Conservation (phyloP, 2,113 vertebrate genomes). For the Orientallactaga bullata region DNA sequence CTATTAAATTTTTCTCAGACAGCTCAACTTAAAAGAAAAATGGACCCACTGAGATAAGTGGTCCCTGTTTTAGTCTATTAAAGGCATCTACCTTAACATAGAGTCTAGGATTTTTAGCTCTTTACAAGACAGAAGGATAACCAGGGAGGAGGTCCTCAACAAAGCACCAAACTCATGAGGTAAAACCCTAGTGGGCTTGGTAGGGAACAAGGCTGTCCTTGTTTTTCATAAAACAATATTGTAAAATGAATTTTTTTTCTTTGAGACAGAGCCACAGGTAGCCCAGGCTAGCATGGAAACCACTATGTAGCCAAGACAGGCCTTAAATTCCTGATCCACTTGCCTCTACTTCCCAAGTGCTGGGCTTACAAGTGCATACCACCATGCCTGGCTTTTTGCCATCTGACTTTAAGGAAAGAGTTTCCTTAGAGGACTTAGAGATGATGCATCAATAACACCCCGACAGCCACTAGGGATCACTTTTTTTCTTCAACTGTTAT, state of each 20-base stretch:
- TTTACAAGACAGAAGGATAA: conserved; percentile 1
- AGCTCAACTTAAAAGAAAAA: conserved; percentile 59
- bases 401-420: neutral
- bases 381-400: neutral
- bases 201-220: conserved; percentile 16
- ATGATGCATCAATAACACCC: conserved; percentile 44
- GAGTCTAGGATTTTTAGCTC: conserved; percentile 18
- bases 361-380: neutral
- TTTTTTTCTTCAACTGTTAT: conserved; percentile 46
- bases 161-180: conserved; percentile 46
- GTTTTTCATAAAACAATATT: conserved; percentile 44
- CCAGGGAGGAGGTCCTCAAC: conserved; percentile 15
- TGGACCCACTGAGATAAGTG: conserved; percentile 61
- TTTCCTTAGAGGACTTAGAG: conserved; percentile 48
- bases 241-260: neutral
- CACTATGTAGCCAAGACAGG: too few relatives aligned
- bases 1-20: conserved; percentile 36
- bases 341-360: neutral
- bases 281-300: too few relatives aligned
- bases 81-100: neutral
- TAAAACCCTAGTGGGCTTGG: neutral
- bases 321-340: too few relatives aligned
- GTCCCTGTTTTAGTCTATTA: conserved; percentile 56
- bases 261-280: neutral
- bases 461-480: conserved; percentile 28